Conservation (phyloP, 2,888 invertebrate genomes). For the Dugesia japonica region DNA sequence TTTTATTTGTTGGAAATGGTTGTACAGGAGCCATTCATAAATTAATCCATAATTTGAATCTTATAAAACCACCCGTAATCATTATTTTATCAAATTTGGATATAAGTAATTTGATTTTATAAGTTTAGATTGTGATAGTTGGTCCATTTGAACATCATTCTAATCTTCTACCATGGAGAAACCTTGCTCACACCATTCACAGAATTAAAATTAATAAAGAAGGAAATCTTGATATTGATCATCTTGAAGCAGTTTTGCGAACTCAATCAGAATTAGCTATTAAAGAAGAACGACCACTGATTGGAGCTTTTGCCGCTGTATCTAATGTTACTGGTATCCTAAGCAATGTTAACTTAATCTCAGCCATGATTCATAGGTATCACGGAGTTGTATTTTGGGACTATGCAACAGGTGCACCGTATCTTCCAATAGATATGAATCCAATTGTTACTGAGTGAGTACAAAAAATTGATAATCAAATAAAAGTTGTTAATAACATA, state of each 20-base stretch:
- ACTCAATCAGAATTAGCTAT: constrained; percentile 40
- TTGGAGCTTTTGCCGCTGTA: constrained; percentile 70
- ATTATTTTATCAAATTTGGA: too few relatives aligned
- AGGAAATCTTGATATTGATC: constrained; percentile 63
- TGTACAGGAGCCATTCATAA: constrained; percentile 62
- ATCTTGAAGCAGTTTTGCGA: constrained; percentile 59
- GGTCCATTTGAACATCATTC: constrained; percentile 65
- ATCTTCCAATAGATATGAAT: constrained; percentile 67
- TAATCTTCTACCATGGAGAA: constrained; percentile 66
- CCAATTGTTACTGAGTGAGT: constrained; percentile 57
- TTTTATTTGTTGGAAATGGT: constrained; percentile 62
- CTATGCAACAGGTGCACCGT: constrained; percentile 67
- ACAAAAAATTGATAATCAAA: background rate
- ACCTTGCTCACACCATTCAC: constrained; percentile 62
- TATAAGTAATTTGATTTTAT: constrained; percentile 37
- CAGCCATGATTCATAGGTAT: constrained; percentile 63
- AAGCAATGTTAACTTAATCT: constrained; percentile 66
- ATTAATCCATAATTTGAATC: constrained; percentile 58
- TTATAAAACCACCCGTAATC: constrained; percentile 47
- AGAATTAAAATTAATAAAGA: constrained; percentile 63
- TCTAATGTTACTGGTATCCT: constrained; percentile 76
- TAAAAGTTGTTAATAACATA: too few relatives aligned
- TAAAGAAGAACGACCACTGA: constrained; percentile 54
- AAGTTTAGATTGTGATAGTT: constrained; percentile 59
- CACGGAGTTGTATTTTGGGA: constrained; percentile 75